Evolutionary conservation across 2,797 vertebrate genomes (phyloP).

Genomic region (Megalops cyprinoides): DNA sequence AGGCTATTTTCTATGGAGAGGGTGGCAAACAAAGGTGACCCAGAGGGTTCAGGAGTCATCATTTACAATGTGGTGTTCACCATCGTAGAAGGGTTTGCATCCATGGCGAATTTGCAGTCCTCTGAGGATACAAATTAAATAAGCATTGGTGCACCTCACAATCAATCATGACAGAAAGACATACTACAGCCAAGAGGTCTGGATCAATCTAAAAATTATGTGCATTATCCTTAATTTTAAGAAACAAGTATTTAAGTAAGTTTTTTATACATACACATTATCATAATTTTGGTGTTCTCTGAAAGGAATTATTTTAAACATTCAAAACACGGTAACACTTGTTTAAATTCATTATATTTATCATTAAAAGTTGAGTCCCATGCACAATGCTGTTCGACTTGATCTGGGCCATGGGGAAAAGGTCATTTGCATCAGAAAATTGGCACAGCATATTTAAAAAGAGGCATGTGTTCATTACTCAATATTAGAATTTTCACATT

Average conservation of each 20-base stretch:
- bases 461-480: too few species aligned
- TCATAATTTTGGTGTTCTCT: too few species aligned
- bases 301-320: too few species aligned
- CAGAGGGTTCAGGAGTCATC: not conserved
- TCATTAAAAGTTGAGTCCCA: not conserved
- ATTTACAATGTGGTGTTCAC: not conserved
- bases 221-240: too few species aligned
- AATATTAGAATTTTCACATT: slow-evolving; percentile 13
- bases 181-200: not conserved
- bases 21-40: not conserved
- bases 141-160: not conserved
- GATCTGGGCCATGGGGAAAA: too few species aligned
- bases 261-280: too few species aligned
- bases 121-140: not conserved
- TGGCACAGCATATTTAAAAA: too few species aligned
- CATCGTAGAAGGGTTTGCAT: not conserved
- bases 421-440: too few species aligned
- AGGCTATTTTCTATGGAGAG: slow-evolving; percentile 10
- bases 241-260: too few species aligned
- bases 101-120: not conserved
- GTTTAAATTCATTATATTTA: too few species aligned
- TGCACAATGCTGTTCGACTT: not conserved
- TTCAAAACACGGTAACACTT: too few species aligned
- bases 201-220: not conserved
- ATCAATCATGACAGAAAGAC: not conserved